These are phyloP conservation scores for Bedellia somnulentella DNA, from an alignment of 2,888 invertebrate genomes.

Conservation along the genomic window DNA sequence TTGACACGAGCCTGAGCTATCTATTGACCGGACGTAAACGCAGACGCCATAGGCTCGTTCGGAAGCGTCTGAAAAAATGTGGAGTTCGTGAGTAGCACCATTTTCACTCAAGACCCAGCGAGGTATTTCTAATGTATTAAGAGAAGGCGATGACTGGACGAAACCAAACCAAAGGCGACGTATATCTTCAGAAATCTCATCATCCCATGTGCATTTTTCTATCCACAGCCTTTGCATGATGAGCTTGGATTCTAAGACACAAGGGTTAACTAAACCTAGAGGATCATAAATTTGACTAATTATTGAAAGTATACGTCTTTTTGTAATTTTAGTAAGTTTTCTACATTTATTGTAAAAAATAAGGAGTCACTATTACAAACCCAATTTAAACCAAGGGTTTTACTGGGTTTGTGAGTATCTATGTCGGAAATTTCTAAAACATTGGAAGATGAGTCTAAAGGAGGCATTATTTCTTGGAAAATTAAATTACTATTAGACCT, in stretches of 20 bases:
- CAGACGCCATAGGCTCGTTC: slow-evolving; percentile 8
- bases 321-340: neutral
- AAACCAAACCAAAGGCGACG: too few species aligned
- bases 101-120: slow-evolving; percentile 9
- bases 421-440: neutral
- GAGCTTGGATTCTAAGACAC: neutral
- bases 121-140: slow-evolving; percentile 12
- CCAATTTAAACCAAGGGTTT: slow-evolving; percentile 1
- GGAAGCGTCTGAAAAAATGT: slow-evolving; percentile 12
- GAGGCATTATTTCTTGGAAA: slow-evolving; percentile 6
- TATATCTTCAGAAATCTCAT: too few species aligned
- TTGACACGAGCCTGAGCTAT: neutral
- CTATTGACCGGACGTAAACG: slow-evolving; percentile 5
- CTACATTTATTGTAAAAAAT: neutral
- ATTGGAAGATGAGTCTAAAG: too few species aligned
- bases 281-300: slow-evolving; percentile 1
- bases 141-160: slow-evolving; percentile 2
- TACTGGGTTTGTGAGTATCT: neutral
- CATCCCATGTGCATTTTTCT: neutral
- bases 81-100: slow-evolving; percentile 9
- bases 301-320: neutral
- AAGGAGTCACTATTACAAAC: neutral
- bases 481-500: slow-evolving; percentile 12
- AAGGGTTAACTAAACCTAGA: neutral
- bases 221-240: neutral